Evolutionary conservation across 2,888 invertebrate species (phyloP).

Genomic region (Siphlonurus alternatus): DNA sequence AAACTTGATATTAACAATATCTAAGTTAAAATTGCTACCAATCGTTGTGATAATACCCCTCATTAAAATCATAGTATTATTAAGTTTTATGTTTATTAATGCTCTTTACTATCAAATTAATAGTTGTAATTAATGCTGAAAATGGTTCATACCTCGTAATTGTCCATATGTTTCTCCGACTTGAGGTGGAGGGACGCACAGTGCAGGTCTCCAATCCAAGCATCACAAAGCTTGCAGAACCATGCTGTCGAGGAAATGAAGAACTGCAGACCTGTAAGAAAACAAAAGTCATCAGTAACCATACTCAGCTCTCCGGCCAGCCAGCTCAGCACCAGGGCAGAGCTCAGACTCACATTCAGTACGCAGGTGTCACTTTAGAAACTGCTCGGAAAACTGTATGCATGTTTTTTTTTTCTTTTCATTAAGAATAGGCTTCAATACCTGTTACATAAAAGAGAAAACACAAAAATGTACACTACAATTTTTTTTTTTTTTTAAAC

Average conservation of each 20-base stretch:
- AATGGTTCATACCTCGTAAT: slow-evolving; percentile 51
- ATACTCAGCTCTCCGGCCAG: neutral
- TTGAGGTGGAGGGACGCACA: slow-evolving; percentile 76
- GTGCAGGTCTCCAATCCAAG: slow-evolving; percentile 77
- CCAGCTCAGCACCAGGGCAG: neutral
- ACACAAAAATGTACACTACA: neutral
- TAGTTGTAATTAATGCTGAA: too few species aligned
- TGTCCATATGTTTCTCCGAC: slow-evolving; percentile 58
- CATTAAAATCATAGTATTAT: too few species aligned
- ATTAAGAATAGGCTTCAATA: neutral
- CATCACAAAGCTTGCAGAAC: slow-evolving; percentile 77
- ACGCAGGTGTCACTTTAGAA: neutral
- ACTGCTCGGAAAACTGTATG: neutral
- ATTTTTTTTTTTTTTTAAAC: neutral
- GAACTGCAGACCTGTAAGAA: slow-evolving; percentile 59
- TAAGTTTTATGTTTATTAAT: too few species aligned
- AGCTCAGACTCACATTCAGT: neutral
- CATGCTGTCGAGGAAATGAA: slow-evolving; percentile 74
- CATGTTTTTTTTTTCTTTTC: neutral
- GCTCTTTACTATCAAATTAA: too few species aligned
- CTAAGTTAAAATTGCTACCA: too few species aligned
- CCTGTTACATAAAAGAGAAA: neutral
- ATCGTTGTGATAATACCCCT: too few species aligned
- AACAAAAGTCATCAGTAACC: slow-evolving; percentile 14
- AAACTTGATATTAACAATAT: too few species aligned